Percentiles rank a stretch among this genome's conserved stretches.
These are phyloP conservation scores for Nettapus auritus DNA, from an alignment of 2,113 vertebrate genomes.

Conservation along the genomic window DNA sequence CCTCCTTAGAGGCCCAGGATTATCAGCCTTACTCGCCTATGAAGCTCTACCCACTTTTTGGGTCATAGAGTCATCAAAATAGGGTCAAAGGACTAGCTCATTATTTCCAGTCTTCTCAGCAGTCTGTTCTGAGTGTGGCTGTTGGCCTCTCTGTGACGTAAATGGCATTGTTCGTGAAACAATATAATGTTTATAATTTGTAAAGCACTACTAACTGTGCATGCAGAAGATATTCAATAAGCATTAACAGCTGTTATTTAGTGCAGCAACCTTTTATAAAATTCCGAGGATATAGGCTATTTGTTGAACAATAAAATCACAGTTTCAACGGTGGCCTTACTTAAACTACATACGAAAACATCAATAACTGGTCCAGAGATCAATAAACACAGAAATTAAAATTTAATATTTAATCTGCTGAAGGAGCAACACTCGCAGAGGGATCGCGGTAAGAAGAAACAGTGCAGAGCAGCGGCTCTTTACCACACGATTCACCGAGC, in stretches of 20 bases:
- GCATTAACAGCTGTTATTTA: not conserved
- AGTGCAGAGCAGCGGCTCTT: not conserved
- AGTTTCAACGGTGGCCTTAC: not conserved
- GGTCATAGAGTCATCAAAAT: slow-evolving; percentile 11
- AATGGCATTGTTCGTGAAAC: slow-evolving; percentile 34
- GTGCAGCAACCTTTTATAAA: not conserved
- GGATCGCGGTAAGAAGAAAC: not conserved
- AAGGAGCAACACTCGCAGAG: not conserved
- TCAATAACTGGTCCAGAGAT: not conserved
- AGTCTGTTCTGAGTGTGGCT: not conserved
- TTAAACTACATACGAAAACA: not conserved
- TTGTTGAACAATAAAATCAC: not conserved
- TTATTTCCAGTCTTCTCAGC: slow-evolving; percentile 8
- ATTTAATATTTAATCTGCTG: not conserved
- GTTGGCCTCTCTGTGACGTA: not conserved
- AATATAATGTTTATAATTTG: not conserved
- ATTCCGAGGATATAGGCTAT: not conserved
- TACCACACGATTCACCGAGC: not conserved
- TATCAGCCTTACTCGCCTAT: not conserved
- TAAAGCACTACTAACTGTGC: not conserved
- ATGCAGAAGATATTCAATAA: not conserved
- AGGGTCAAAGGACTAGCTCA: not conserved
- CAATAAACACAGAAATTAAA: not conserved
- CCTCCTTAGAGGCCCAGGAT: not conserved
- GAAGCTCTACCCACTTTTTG: not conserved